Evolutionary conservation across 92 coral and sea anemone species (phyloP).

Genomic region (Phymanthus crucifer): DNA sequence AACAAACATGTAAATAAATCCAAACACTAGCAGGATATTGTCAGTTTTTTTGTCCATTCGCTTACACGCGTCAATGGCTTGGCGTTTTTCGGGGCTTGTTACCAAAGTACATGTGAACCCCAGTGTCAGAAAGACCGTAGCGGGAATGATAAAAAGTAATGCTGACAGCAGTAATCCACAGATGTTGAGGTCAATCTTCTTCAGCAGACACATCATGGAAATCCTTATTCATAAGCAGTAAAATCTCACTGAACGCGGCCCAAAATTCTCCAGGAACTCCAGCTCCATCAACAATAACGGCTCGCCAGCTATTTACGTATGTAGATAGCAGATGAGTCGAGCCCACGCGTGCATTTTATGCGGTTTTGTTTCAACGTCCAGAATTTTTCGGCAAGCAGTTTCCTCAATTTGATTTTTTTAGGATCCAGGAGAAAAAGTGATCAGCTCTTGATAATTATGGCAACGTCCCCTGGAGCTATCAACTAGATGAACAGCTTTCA

Average conservation of each 20-base stretch:
- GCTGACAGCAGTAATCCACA: constrained; percentile 41
- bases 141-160: constrained; percentile 36
- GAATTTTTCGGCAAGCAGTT: neutral
- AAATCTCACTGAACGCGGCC: neutral
- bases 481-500: neutral
- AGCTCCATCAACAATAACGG: neutral
- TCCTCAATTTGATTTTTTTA: neutral
- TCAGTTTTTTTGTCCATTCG: constrained; percentile 41
- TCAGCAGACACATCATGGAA: constrained; percentile 23
- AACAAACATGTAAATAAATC: constrained; percentile 48
- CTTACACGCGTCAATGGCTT: constrained; percentile 25
- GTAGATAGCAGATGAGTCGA: neutral
- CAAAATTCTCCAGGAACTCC: neutral
- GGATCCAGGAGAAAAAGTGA: neutral
- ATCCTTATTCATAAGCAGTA: neutral
- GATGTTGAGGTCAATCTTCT: constrained; percentile 42
- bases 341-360: neutral
- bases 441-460: neutral
- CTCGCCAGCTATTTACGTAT: neutral
- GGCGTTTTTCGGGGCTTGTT: constrained; percentile 13
- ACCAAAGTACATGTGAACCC: constrained; percentile 39
- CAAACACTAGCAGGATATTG: constrained; percentile 46
- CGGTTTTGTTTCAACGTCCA: neutral
- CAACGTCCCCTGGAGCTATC: constrained; percentile 1
- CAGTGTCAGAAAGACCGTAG: constrained; percentile 36